phyloP scores from a whole-genome alignment of 2,888 invertebrate genomes.

The Notocelia uddmanniana region DNA sequence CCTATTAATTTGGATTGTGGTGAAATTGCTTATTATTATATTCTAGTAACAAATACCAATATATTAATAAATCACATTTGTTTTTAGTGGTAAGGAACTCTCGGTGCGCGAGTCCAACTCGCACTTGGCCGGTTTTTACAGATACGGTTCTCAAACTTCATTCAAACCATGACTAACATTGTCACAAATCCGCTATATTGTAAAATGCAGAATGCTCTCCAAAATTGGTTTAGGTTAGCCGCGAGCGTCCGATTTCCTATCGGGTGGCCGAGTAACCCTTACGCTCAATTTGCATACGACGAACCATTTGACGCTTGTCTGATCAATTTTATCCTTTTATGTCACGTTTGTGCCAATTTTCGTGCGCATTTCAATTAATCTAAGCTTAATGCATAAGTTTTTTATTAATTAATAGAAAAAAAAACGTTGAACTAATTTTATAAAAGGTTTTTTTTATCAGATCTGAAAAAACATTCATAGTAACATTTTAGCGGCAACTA shows the following conservation, averaged over 20 bases:
- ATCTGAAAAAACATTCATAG: background rate
- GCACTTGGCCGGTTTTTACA: no score
- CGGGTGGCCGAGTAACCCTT: constrained; percentile 11
- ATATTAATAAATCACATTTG: no score
- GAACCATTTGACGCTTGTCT: constrained; percentile 32
- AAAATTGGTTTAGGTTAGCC: constrained; percentile 25
- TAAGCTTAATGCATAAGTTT: background rate
- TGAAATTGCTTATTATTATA: no score
- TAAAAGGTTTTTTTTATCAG: background rate
- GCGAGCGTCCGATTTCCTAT: constrained; percentile 14
- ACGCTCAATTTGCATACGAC: constrained; percentile 35
- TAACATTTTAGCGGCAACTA: background rate
- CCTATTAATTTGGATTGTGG: no score
- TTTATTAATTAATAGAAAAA: no score
- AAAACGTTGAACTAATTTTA: no score
- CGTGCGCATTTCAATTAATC: constrained; percentile 5
- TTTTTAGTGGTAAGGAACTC: no score
- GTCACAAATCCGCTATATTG: constrained; percentile 43
- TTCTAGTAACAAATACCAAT: no score
- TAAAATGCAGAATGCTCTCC: constrained; percentile 47
- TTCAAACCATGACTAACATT: constrained; percentile 39
- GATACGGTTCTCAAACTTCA: background rate
- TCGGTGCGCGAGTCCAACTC: no score
- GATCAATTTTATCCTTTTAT: constrained; percentile 24
- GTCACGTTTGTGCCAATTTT: constrained; percentile 22